A percentile compares a stretch with the other conserved stretches of the same genome.
phyloP scores from a whole-genome alignment of 2,888 invertebrate genomes.

The Pseudanteris insignis region DNA sequence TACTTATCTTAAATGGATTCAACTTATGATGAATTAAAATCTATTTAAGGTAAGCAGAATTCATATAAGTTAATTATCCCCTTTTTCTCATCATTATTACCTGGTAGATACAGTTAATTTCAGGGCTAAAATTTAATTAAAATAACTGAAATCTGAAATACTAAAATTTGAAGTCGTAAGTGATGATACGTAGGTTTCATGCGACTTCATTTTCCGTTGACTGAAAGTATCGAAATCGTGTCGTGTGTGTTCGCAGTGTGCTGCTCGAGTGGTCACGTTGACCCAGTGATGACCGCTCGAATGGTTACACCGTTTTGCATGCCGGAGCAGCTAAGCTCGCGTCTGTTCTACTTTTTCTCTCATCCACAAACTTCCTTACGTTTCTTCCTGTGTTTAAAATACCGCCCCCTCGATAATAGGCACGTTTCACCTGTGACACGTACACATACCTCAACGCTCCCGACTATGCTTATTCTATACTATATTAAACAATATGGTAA shows the following conservation, averaged over 20 bases:
- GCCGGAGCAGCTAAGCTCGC: slow-evolving; percentile 48
- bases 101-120: no score
- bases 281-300: slow-evolving; percentile 14
- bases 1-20: no score
- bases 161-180: no score
- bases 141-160: no score
- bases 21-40: no score
- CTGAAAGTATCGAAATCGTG: no score
- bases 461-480: slow-evolving; percentile 50
- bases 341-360: slow-evolving; percentile 43
- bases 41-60: no score
- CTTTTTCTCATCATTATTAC: no score
- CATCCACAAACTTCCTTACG: slow-evolving; percentile 33
- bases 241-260: no score
- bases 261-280: no score
- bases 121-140: no score
- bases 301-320: slow-evolving; percentile 44
- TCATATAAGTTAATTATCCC: no score
- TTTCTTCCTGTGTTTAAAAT: slow-evolving; percentile 21
- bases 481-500: slow-evolving; percentile 65
- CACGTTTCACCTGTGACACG: slow-evolving; percentile 31
- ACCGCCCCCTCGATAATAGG: slow-evolving; percentile 32
- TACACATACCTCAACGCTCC: slow-evolving; percentile 24
- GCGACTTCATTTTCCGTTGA: slow-evolving; percentile 1
- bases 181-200: neutral